These are phyloP conservation scores for Oncorhynchus keta DNA, from an alignment of 2,113 vertebrate species.

Conservation along the genomic window DNA sequence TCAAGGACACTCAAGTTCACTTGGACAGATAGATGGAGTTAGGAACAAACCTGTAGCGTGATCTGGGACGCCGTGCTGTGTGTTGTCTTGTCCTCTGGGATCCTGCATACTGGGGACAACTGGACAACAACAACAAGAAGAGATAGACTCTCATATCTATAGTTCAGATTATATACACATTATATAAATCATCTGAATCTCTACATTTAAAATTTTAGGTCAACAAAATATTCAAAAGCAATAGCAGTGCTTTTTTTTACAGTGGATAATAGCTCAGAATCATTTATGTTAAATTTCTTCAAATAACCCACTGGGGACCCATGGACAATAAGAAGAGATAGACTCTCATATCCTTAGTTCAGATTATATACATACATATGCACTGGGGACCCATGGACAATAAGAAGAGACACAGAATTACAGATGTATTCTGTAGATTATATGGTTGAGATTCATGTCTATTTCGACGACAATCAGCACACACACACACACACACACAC, in stretches of 20 bases:
- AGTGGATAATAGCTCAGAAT: too few species aligned
- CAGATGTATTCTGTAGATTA: conserved; percentile 2
- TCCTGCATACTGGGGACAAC: conserved; percentile 87
- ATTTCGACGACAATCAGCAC: conserved; percentile 85
- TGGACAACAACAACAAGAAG: conserved; percentile 47
- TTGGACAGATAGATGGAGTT: neutral
- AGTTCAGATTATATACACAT: too few species aligned
- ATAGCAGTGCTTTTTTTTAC: too few species aligned
- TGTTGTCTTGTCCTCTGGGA: conserved; percentile 73
- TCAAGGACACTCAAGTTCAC: too few species aligned
- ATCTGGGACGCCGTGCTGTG: conserved; percentile 59
- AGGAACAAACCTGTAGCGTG: conserved; percentile 44
- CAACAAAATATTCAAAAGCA: too few species aligned
- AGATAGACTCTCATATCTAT: neutral
- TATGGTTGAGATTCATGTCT: conserved; percentile 74
- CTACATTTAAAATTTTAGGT: too few species aligned
- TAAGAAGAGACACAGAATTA: neutral
- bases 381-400: conserved; percentile 81
- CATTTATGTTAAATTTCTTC: too few species aligned
- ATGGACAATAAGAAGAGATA: conserved; percentile 58
- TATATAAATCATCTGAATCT: too few species aligned
- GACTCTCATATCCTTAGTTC: too few species aligned
- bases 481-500: conserved; percentile 28
- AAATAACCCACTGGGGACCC: conserved; percentile 74
- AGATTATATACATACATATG: conserved; percentile 29